A percentile compares a stretch with the other conserved stretches of the same genome.
Conservation (phyloP, 2,888 invertebrate genomes). For the Philereme vetulata region DNA sequence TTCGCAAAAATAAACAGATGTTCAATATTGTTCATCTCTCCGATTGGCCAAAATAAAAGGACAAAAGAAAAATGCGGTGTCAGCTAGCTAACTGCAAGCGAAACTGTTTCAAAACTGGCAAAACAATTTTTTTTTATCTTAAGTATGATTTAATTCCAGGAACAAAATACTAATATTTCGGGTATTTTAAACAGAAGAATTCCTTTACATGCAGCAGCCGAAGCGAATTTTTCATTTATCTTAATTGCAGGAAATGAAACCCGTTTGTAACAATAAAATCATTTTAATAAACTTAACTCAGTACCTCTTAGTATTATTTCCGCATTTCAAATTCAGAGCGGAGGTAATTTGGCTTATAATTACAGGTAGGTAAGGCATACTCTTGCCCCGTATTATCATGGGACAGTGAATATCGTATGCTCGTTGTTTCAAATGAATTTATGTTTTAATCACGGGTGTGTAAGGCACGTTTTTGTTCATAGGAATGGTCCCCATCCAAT, state of each 20-base stretch:
- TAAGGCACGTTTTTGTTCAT: constrained; percentile 62
- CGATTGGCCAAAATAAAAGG: no score
- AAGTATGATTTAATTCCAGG: neutral
- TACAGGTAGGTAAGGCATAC: constrained; percentile 22
- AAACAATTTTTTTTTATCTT: no score
- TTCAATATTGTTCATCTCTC: no score
- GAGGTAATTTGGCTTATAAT: constrained; percentile 12
- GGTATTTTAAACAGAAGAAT: neutral
- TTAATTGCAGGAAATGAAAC: constrained; percentile 31
- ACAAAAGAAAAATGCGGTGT: no score
- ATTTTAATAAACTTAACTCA: constrained; percentile 29
- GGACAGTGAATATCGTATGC: constrained; percentile 92
- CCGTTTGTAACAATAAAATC: constrained; percentile 26
- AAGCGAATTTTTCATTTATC: constrained; percentile 11
- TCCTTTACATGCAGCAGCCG: neutral
- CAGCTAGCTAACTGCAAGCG: no score
- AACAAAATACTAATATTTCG: neutral
- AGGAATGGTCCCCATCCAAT: constrained; percentile 97
- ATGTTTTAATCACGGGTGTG: constrained; percentile 8
- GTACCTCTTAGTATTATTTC: constrained; percentile 25
- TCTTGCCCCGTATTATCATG: constrained; percentile 95
- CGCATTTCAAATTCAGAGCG: constrained; percentile 29
- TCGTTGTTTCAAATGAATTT: constrained; percentile 88
- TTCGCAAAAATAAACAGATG: no score
- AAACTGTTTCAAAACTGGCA: no score